Evolutionary conservation across 1,140 invertebrate genomes (phyloP), one percentile per base, ranked within the genome.

Genomic region (Lithobius niger): DNA sequence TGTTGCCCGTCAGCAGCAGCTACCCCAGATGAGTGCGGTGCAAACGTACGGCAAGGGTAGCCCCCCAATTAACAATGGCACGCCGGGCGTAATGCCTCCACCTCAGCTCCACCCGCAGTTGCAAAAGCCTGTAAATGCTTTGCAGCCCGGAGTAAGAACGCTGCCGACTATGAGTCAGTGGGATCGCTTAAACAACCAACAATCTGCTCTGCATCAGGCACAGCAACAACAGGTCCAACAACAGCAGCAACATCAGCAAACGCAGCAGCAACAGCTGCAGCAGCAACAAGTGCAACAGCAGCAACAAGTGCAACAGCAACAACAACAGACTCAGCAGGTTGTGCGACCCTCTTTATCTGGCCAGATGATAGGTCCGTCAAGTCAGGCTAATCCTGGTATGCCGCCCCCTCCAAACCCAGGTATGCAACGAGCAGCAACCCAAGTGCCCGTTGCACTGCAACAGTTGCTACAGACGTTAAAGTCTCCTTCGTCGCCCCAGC

Each of bases 401-500:
- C 53, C 25, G 22, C 48, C 54, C 31, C 57, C 31, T 19, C 45
- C 44, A 43, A 55, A 52, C 59, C 13, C 59, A 50, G 60, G 66
- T 26, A 68, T 80, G 61, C 82, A 85, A 49, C 84, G 86, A 62
- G 42, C 61, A 60, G 53, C 64, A 61, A n/a, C 28, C 58, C 54
- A 21, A 60, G 62, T 47, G 59, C 62, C 62, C 25, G 83, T 86
- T 63, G 86, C 88, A 26, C 69, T 96, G 28, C 86, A 93, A 59
- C 87, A 93, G 67, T 79, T 97, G 16, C 82, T 97, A 77, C 79
- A 84, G 53, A 92, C 89, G 36, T 75, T 97, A 25, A 83, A 87
- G 62, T 88, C 85, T 64, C 89, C 90, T 16, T 82, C 82, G 55
- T 84, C 84, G n/a, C 86, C 85, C 47, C 89, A 95, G 63, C 89